Evolutionary conservation across 2,888 invertebrate genomes (phyloP).

Genomic region (Schizaphis graminum): DNA sequence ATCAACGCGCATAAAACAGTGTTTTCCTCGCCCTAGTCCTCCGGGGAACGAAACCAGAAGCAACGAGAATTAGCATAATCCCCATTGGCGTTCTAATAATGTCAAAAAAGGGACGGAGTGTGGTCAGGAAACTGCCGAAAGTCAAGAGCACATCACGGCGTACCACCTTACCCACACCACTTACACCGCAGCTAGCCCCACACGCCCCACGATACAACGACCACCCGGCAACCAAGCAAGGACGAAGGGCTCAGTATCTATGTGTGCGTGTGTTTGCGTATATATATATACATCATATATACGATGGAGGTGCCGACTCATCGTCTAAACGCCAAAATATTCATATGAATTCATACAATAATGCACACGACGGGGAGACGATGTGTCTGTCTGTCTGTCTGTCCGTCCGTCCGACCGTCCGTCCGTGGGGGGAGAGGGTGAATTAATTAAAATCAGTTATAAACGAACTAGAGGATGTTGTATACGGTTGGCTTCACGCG

Average conservation of each 20-base stretch:
- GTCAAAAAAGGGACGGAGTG: constrained; percentile 43
- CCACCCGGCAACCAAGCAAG: neutral
- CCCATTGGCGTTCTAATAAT: constrained; percentile 48
- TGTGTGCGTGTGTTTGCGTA: neutral
- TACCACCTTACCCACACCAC: neutral
- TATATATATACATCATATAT: neutral
- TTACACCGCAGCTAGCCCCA: neutral
- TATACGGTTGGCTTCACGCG: constrained; percentile 25
- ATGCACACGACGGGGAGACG: neutral
- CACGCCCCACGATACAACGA: neutral
- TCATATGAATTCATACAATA: constrained; percentile 47
- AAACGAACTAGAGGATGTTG: neutral
- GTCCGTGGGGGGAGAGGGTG: constrained; percentile 14
- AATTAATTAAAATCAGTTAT: constrained; percentile 64
- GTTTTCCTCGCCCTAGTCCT: constrained; percentile 29
- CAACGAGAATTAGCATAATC: constrained; percentile 57
- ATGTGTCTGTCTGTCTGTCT: constrained; percentile 25
- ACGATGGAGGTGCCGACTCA: neutral
- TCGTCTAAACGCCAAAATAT: constrained; percentile 50
- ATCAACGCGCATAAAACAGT: constrained; percentile 20
- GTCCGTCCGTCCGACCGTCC: neutral
- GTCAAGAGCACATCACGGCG: constrained; percentile 40
- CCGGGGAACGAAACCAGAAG: constrained; percentile 31
- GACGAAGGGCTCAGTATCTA: neutral
- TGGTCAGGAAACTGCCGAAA: constrained; percentile 39